Evolutionary conservation across 2,888 invertebrate species (phyloP).

Genomic region (Leptopilina drosophilae): DNA sequence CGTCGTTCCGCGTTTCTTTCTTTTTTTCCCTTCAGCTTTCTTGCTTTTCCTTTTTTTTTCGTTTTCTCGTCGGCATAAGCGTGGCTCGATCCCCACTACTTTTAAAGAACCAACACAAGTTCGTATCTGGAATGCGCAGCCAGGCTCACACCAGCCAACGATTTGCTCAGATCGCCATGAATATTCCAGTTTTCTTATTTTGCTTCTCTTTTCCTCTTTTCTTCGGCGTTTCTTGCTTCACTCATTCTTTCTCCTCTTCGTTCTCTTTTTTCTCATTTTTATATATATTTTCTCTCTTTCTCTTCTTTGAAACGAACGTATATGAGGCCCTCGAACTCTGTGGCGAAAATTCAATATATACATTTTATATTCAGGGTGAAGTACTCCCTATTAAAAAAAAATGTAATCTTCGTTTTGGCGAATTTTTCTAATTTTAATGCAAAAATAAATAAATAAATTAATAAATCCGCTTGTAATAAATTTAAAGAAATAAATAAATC

Average conservation of each 20-base stretch:
- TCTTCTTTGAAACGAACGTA: no score
- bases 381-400: no score
- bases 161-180: constrained; percentile 52
- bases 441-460: no score
- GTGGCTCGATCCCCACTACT: constrained; percentile 59
- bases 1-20: constrained; percentile 39
- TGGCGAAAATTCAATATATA: no score
- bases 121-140: constrained; percentile 61
- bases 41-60: constrained; percentile 49
- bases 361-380: no score
- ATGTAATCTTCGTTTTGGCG: no score
- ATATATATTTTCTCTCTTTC: constrained; percentile 28
- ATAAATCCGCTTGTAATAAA: no score
- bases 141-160: constrained; percentile 52
- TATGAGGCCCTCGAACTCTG: no score
- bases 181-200: constrained; percentile 52
- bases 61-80: constrained; percentile 57
- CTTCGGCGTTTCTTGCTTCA: background rate
- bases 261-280: background rate
- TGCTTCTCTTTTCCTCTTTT: constrained; percentile 10
- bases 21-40: constrained; percentile 31
- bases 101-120: constrained; percentile 45
- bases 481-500: no score
- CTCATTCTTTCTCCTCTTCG: constrained; percentile 3
- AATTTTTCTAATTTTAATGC: no score